Percentiles rank a stretch among this genome's conserved stretches.
Conservation (phyloP, 2,113 vertebrate genomes). For the Semnornis frantzii region DNA sequence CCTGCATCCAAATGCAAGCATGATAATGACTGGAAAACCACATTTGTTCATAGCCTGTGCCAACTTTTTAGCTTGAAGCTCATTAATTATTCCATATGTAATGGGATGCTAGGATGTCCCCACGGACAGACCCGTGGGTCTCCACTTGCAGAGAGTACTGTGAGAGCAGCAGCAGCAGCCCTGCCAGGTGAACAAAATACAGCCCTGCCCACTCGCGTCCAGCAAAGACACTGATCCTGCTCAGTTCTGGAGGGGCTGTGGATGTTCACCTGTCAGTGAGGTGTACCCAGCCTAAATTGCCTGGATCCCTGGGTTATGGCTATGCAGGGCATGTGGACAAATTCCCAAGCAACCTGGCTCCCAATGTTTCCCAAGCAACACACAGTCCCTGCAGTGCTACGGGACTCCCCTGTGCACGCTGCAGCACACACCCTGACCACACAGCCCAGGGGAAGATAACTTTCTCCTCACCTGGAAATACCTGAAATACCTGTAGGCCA, state of each 20-base stretch:
- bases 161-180: not conserved
- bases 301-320: not conserved
- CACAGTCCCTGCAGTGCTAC: not conserved
- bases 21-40: not conserved
- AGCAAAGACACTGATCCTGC: not conserved
- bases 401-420: not conserved
- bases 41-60: not conserved
- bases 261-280: not conserved
- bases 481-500: slow-evolving; percentile 42
- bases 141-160: fast-evolving
- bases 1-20: not conserved
- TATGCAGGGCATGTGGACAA: fast-evolving
- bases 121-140: fast-evolving
- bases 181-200: not conserved
- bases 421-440: not conserved
- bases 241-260: not conserved
- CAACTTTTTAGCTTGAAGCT: not conserved
- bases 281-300: not conserved
- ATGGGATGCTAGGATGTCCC: not conserved
- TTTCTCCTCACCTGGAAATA: slow-evolving; percentile 46
- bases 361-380: not conserved
- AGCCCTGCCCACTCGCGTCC: not conserved
- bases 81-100: not conserved
- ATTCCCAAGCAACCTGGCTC: not conserved
- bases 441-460: not conserved